Evolutionary conservation across 2,113 vertebrate genomes (phyloP), one percentile per base, ranked within the genome.

Genomic region (Atractosteus spatula): DNA sequence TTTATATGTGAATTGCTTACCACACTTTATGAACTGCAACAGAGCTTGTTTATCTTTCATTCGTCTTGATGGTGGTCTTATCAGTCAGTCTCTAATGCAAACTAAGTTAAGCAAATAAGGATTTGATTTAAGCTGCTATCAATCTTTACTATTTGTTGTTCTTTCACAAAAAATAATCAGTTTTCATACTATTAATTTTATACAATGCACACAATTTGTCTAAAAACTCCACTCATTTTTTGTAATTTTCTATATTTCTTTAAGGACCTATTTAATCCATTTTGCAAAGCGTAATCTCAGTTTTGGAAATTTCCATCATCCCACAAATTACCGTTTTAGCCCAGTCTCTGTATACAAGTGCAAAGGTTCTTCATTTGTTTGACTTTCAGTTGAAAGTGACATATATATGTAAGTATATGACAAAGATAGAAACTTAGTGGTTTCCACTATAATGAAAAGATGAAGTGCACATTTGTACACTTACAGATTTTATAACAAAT

Each of bases 261-360:
- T 71, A 17, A 66, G 71, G 70, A 72, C 70, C 55, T 51, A 54
- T 68, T 72, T 72, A 70, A 66, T 62, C 47, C 11, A 1, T 44
- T 54, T 76, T 65, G 69, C 66, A 62, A 62, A 4, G 29, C 54
- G 65, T 74, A 66, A 74, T 74, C 56, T 68, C 62, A 62, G 62
- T 66, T 62, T 56, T 63, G 69, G 70, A 76, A 76, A 63, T 29
- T 71, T 76, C 41, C 67, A 41, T 55, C 57, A 13, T 68, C 29
- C 65, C 74, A 47, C 5, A 44, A 47, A 45, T 74, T 41, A 16
- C 56, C 14, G 56, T 55, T 56, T 51, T 2, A 44, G 65, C n/a
- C 71, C 72, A n/a, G 44, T 16, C 17, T 16, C 44, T 63, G 44
- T 68, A 16, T 41, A 62, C 43, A 59, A 12, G 12, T 62, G 29